A percentile compares a stretch with the other conserved stretches of the same genome.
These are phyloP conservation scores for Esox niger DNA, from an alignment of 2,113 vertebrate species.

Conservation along the genomic window DNA sequence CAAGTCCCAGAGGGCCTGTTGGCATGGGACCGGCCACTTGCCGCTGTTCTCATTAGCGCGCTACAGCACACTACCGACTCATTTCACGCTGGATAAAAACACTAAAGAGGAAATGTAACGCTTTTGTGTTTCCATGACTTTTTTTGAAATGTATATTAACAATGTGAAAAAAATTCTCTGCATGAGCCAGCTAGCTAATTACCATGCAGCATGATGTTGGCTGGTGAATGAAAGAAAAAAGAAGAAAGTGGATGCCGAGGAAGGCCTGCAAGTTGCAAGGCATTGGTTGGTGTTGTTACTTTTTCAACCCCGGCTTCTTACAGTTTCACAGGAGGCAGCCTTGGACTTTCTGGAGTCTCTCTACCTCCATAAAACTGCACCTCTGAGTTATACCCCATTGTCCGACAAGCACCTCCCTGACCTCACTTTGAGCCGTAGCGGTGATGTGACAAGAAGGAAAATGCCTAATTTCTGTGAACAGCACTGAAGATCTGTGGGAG, in stretches of 20 bases:
- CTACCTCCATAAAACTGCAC: no score
- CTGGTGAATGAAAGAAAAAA: slow-evolving; percentile 21
- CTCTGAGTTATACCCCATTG: no score
- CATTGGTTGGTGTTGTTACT: no score
- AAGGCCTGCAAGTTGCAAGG: no score
- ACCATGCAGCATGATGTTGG: slow-evolving; percentile 36
- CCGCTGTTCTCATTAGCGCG: slow-evolving; percentile 54
- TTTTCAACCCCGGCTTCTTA: no score
- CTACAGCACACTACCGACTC: slow-evolving; percentile 35
- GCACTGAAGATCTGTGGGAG: slow-evolving; percentile 38
- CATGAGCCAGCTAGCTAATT: slow-evolving; percentile 57
- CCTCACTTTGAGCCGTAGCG: no score
- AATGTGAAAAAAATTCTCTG: slow-evolving; percentile 53
- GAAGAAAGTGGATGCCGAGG: no score
- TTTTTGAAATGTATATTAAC: slow-evolving; percentile 61
- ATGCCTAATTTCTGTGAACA: slow-evolving; percentile 57
- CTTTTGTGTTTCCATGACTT: slow-evolving; percentile 31
- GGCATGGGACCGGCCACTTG: slow-evolving; percentile 41
- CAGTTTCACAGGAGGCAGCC: no score
- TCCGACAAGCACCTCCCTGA: no score
- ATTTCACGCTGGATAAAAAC: slow-evolving; percentile 19
- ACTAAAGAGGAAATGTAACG: slow-evolving; percentile 14
- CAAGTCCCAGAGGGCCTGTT: slow-evolving; percentile 25
- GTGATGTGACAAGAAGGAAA: slow-evolving; percentile 53
- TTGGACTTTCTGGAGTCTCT: no score